Conservation (phyloP, 2,113 vertebrate genomes). For the Petrocephalus microphthalmus region DNA sequence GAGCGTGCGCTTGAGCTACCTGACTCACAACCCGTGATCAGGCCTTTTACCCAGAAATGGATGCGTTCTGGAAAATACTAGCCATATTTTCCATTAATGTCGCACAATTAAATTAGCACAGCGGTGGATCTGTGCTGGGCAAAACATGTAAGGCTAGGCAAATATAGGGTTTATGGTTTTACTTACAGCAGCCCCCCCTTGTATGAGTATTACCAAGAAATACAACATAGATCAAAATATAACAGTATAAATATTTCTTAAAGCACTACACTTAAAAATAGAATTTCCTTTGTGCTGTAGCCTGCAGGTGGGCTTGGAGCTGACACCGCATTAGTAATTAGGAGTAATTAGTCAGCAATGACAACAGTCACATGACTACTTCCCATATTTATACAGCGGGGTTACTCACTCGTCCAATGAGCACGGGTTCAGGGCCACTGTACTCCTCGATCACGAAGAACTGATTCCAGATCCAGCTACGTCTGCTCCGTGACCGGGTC, state of each 20-base stretch:
- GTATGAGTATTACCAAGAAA: background rate
- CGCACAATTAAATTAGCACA: background rate
- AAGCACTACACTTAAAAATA: background rate
- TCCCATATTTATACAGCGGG: background rate
- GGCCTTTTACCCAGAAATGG: background rate
- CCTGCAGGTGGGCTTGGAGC: background rate
- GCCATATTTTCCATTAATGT: background rate
- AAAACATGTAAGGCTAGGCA: background rate
- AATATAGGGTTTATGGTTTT: background rate
- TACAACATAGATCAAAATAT: background rate
- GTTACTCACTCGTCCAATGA: conserved; percentile 79
- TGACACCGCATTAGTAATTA: background rate
- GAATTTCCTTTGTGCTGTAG: background rate
- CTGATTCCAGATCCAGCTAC: conserved; percentile 94
- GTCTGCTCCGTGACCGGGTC: conserved; percentile 54
- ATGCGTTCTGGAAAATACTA: background rate
- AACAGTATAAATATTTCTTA: background rate
- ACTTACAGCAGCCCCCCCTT: background rate
- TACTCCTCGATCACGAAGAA: conserved; percentile 92
- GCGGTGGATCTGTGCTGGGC: background rate
- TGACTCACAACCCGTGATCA: background rate
- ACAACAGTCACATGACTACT: background rate
- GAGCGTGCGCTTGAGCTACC: background rate
- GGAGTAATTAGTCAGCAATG: background rate
- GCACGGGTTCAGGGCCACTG: conserved; percentile 78